phyloP scores from a whole-genome alignment of 1,140 invertebrate species.

The Leptopilina boulardi region DNA sequence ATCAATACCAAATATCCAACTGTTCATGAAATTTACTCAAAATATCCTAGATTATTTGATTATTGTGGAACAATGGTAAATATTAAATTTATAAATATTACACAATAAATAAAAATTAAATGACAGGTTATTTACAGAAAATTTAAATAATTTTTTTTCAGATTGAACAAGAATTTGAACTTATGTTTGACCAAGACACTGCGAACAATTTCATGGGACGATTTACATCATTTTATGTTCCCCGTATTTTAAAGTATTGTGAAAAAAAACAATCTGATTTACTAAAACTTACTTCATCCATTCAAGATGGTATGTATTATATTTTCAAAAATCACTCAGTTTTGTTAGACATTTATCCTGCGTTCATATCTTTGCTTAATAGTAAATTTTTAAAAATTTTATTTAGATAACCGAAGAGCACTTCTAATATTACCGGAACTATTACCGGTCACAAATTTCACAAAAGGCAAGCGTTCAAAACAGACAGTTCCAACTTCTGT shows the following conservation, averaged over 20 bases:
- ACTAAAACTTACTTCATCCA: neutral
- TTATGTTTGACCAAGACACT: neutral
- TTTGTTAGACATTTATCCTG: neutral
- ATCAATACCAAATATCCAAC: neutral
- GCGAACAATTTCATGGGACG: neutral
- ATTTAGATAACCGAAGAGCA: neutral
- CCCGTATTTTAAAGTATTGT: neutral
- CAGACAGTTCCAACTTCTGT: neutral
- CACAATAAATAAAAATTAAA: neutral
- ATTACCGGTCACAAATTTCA: neutral
- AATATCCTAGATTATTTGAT: neutral
- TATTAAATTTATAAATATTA: neutral
- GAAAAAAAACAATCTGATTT: neutral
- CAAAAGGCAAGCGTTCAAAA: neutral
- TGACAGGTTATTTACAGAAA: neutral
- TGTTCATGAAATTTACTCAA: neutral
- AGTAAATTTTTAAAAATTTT: no score
- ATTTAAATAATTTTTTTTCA: neutral
- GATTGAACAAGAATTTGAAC: conserved; percentile 1
- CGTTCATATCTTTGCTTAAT: no score
- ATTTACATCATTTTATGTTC: neutral
- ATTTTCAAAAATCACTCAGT: neutral
- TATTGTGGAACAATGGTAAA: neutral
- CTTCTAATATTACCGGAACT: neutral
- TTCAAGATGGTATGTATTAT: neutral